Percentiles rank a stretch among this genome's conserved stretches.
Evolutionary conservation across 1,140 invertebrate species (phyloP).

Genomic region (Drosophila ananassae): DNA sequence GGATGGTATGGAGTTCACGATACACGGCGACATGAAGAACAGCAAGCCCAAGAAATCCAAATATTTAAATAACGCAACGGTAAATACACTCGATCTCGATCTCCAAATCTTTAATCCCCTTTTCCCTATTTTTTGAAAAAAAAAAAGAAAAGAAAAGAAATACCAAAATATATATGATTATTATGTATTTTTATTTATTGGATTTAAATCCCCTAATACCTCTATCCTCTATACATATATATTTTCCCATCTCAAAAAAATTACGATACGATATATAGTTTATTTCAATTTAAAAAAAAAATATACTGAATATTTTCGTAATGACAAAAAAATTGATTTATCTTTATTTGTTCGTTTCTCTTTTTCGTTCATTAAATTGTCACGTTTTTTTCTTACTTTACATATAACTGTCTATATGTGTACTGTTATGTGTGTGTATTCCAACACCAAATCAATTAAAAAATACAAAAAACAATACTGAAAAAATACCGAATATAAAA

Average conservation of each 20-base stretch:
- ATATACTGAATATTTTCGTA: slow-evolving; percentile 64
- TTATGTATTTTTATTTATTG: slow-evolving; percentile 4
- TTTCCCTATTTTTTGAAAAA: neutral
- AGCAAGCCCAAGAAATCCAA: slow-evolving; percentile 90
- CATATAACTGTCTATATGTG: slow-evolving; percentile 77
- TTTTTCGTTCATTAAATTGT: slow-evolving; percentile 70
- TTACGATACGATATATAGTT: slow-evolving; percentile 22
- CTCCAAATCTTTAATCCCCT: neutral
- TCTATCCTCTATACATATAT: slow-evolving; percentile 5
- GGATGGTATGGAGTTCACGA: slow-evolving; percentile 95
- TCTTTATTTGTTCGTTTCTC: slow-evolving; percentile 71
- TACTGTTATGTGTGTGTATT: slow-evolving; percentile 78
- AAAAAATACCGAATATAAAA: slow-evolving; percentile 23
- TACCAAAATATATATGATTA: neutral
- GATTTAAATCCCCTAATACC: slow-evolving; percentile 5
- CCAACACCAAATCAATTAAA: slow-evolving; percentile 67
- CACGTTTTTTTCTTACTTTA: slow-evolving; percentile 58
- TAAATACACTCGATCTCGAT: slow-evolving; percentile 76
- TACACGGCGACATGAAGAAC: slow-evolving; percentile 92
- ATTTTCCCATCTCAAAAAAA: slow-evolving; percentile 1
- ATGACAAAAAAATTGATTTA: slow-evolving; percentile 73
- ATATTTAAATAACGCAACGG: slow-evolving; percentile 89
- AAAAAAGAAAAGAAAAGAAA: neutral
- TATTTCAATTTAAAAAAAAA: slow-evolving; percentile 8
- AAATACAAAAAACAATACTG: slow-evolving; percentile 50